Evolutionary conservation across 2,797 vertebrate genomes (phyloP).

Genomic region (Pelobates cultripes): DNA sequence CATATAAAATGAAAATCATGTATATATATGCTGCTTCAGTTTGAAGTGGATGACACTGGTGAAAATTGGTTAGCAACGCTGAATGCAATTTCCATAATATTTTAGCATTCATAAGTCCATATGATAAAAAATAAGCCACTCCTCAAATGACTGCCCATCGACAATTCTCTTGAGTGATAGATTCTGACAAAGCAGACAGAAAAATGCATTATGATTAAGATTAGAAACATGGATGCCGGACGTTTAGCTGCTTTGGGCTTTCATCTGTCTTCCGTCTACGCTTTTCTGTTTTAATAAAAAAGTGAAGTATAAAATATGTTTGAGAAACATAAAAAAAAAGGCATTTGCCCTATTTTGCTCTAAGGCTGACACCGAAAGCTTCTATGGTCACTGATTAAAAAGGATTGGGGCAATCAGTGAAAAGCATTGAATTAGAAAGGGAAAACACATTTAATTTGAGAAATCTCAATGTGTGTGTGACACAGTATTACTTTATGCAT

Average conservation of each 20-base stretch:
- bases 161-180: conserved; percentile 85
- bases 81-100: conserved; percentile 87
- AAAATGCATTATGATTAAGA: conserved; percentile 94
- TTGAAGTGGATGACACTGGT: conserved; percentile 84
- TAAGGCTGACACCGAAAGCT: conserved; percentile 52
- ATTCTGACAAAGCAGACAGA: conserved; percentile 89
- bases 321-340: conserved; percentile 52
- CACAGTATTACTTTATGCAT: no score
- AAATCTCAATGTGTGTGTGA: no score
- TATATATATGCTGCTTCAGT: conserved; percentile 95
- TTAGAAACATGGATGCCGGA: conserved; percentile 83
- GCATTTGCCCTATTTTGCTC: conserved; percentile 61
- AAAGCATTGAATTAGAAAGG: neutral
- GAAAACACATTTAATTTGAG: neutral
- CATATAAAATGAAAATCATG: conserved; percentile 99
- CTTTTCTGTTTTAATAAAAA: conserved; percentile 53
- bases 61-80: conserved; percentile 82
- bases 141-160: conserved; percentile 86
- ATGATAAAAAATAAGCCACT: conserved; percentile 91
- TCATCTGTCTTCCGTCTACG: conserved; percentile 67
- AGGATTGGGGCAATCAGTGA: neutral
- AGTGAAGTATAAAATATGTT: conserved; percentile 42
- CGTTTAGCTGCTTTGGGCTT: conserved; percentile 70
- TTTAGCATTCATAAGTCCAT: conserved; percentile 96
- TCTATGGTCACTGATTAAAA: conserved; percentile 59